Base-by-base conservation (phyloP, 2,113 vertebrate species). In the Tricholaema leucomelas region DNA sequence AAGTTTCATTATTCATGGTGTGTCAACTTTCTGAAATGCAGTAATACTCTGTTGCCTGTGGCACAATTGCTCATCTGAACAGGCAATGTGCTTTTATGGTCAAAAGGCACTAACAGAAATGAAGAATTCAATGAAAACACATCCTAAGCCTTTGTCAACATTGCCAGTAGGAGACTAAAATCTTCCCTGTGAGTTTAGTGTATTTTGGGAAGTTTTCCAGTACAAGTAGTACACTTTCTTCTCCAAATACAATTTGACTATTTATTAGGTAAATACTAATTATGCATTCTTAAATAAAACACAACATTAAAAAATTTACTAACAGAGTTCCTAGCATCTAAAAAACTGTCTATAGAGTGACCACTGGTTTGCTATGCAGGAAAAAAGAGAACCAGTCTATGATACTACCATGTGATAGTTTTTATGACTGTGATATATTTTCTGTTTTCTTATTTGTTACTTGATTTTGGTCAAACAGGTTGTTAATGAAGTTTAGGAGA, bases 41-140 rank as follows among this genome's bases (percentile, higher is more conserved):
- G 17, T 19, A 85, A 31, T 18, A 48, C 8, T n/a, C 6, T 5
- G 13, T 14, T 69, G 70, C 58, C 56, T 79, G 44, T 21, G 46
- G 48, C 46, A 79, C 48, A 76, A 42, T 10, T 2, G 4, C 28
- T 79, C 25, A 61, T 46, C 46, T 64, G 19, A 91, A 91, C 25
- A 74, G 13, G 11, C 6, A 66, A 24, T 66, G 70, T 10, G 58
- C 71, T 91, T 88, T 74, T 78, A 78, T 25, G 15, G 55, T 90
- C 50, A 81, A 85, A 91, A 79, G 8, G 3, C 52, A 72, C 55
- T 23, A 89, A 27, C 20, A 90, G 59, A 92, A 92, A 89, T 36
- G 48, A 86, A 69, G 36, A 86, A 82, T 50, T 88, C 73, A 92
- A 86, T 25, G 56, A 91, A 94, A 91, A 79, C 64, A 86, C 25